Evolutionary conservation across 2,113 vertebrate species (phyloP).

Genomic region (Zapornia atra): DNA sequence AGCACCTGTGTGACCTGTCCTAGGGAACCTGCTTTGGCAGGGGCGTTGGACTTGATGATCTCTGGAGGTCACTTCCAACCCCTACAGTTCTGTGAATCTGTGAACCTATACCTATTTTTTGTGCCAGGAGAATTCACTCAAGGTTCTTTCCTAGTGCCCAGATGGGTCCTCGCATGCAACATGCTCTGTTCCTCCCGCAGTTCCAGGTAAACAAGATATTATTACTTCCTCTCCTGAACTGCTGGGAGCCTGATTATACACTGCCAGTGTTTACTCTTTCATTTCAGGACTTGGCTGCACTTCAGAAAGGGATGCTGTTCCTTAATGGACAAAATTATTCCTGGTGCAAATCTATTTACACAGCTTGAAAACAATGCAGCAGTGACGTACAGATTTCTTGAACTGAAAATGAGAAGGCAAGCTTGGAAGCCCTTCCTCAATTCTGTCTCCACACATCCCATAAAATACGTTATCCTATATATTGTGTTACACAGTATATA

Average conservation of each 20-base stretch:
- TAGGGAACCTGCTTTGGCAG: no score
- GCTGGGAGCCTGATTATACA: neutral
- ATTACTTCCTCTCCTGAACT: neutral
- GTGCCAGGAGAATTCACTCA: accelerated
- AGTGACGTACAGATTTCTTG: neutral
- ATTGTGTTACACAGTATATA: neutral
- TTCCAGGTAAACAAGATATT: neutral
- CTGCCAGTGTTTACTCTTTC: neutral
- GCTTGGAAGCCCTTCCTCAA: neutral
- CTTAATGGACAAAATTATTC: neutral
- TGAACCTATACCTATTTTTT: neutral
- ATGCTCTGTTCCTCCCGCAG: neutral
- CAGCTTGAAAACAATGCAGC: neutral
- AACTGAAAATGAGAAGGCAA: neutral
- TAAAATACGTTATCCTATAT: neutral
- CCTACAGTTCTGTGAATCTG: no score
- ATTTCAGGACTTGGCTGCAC: neutral
- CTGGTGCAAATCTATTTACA: neutral
- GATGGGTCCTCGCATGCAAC: neutral
- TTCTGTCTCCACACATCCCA: neutral
- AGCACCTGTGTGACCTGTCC: neutral
- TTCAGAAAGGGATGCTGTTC: neutral
- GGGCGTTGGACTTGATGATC: no score
- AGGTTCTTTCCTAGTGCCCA: neutral
- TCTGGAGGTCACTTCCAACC: no score